Evolutionary conservation across 64 coral and sea anemone genomes (phyloP).

Genomic region (Acropora yongei): DNA sequence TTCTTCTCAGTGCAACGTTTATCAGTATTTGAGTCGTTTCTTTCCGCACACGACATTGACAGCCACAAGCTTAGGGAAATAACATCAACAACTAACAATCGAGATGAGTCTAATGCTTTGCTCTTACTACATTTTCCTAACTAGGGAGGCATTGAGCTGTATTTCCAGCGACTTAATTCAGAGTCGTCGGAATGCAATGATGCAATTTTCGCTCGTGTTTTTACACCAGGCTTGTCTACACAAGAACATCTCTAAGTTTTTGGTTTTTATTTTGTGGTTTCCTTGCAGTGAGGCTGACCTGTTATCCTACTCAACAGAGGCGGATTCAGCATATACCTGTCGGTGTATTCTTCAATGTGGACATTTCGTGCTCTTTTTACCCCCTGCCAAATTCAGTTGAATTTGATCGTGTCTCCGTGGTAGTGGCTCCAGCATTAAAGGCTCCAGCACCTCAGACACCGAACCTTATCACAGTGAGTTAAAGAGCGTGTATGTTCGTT

Average conservation of each 20-base stretch:
- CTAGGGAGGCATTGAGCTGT: too few species aligned
- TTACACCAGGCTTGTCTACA: neutral
- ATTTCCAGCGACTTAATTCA: too few species aligned
- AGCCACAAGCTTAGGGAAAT: too few species aligned
- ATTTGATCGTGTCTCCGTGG: neutral
- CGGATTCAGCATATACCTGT: neutral
- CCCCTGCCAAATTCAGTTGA: neutral
- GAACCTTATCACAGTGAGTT: conserved; percentile 2
- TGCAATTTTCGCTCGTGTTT: neutral
- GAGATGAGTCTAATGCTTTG: too few species aligned
- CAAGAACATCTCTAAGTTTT: neutral
- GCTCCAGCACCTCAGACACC: neutral
- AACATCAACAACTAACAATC: too few species aligned
- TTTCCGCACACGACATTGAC: too few species aligned
- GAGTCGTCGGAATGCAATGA: too few species aligned
- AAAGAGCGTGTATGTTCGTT: neutral
- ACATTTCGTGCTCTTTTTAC: neutral
- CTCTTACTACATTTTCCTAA: too few species aligned
- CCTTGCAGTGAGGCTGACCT: conserved; percentile 1
- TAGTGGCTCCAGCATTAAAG: neutral
- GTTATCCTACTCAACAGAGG: neutral
- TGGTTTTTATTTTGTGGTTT: neutral
- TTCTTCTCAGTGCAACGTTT: too few species aligned
- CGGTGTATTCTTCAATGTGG: neutral
- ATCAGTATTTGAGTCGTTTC: too few species aligned